Evolutionary conservation across 2,888 invertebrate genomes (phyloP), one percentile per base, ranked within the genome.

Genomic region (Artemia sinica): DNA sequence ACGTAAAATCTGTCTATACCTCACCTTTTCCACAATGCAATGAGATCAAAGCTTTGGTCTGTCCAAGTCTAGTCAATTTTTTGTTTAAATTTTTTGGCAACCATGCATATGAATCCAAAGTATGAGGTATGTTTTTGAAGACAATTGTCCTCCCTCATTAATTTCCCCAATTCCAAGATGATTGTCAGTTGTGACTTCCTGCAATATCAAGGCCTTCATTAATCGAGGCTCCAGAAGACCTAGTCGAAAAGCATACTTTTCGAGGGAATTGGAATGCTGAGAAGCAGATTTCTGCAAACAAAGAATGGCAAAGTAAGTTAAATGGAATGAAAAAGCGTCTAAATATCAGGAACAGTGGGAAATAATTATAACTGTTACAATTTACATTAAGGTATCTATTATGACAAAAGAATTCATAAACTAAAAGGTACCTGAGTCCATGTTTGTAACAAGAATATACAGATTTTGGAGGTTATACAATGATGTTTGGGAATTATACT

Each of bases 1-100:
- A n/a, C n/a, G n/a, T n/a, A n/a, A n/a, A n/a, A n/a, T n/a, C n/a
- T n/a, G n/a, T n/a, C n/a, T n/a, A 58, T 13, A n/a, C 58, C 58
- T 2, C 14, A 58, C 58, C 58, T 58, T 58, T 58, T 58, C 58
- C 58, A 58, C 58, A 58, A 58, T 58, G n/a, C 58, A 8, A 58
- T 14, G 13, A 58, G 8, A 58, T 58, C 58, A 5, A 58, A 58
- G 58, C 58, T 58, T 58, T 58, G 4, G 13, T 58, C n/a, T 58
- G 13, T 58, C n/a, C 13, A 4, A 58, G 58, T 4, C n/a, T 14
- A 13, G 58, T 58, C n/a, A 58, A 14, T 8, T 58, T 58, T 8
- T 58, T 58, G 6, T 13, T 58, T 4, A 58, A 8, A 4, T 14
- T 14, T 58, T 58, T 58, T 8, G 58, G n/a, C 58, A 58, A 13